Evolutionary conservation across 2,797 vertebrate genomes (phyloP).

Genomic region (Thaleichthys pacificus): DNA sequence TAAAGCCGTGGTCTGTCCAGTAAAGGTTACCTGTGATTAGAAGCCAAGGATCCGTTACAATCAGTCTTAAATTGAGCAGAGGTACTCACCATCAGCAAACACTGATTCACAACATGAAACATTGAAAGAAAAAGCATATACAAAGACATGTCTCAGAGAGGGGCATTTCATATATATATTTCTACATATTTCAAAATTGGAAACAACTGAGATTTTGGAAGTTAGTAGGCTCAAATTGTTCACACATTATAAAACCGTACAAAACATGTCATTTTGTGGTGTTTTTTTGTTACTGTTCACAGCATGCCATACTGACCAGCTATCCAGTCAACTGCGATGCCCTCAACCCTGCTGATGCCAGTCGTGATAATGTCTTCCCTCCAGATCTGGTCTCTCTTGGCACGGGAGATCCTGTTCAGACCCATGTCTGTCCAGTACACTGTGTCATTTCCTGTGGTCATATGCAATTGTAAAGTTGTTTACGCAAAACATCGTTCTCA

Average conservation of each 20-base stretch:
- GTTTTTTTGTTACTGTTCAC: neutral
- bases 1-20: constrained; percentile 97
- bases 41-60: neutral
- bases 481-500: constrained; percentile 51
- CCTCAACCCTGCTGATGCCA: constrained; percentile 94
- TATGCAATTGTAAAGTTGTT: constrained; percentile 42
- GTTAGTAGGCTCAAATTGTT: neutral
- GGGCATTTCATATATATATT: no score
- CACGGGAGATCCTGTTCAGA: constrained; percentile 92
- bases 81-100: neutral
- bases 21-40: constrained; percentile 88
- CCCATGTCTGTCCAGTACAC: constrained; percentile 99
- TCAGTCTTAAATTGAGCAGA: neutral
- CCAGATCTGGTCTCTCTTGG: constrained; percentile 97
- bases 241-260: neutral
- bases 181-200: no score
- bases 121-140: neutral
- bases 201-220: neutral
- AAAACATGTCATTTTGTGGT: neutral
- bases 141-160: neutral
- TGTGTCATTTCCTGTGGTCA: constrained; percentile 87
- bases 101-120: neutral
- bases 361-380: constrained; percentile 94
- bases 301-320: constrained; percentile 77
- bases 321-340: constrained; percentile 97